Evolutionary conservation across 2,797 vertebrate genomes (phyloP), one percentile per base, ranked within the genome.

Genomic region (Astyanax mexicanus): DNA sequence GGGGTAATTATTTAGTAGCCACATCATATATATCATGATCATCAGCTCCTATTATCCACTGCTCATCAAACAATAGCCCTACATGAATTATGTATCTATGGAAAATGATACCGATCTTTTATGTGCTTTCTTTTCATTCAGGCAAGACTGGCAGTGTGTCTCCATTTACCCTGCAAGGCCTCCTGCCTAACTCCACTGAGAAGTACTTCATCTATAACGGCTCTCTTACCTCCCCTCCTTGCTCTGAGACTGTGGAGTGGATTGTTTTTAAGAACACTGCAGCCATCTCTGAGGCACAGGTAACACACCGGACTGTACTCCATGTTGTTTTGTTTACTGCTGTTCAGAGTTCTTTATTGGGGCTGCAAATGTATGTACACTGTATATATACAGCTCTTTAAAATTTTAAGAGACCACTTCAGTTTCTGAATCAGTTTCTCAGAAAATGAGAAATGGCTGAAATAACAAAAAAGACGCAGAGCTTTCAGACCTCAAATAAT

Each of bases 171-270:
- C 87, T 95, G 80, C 86, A 89, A 78, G 94, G 94, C 54, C 95
- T 99, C 79, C 91, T 99, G 74, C 98, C 98, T 0, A 95, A 96
- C 70, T 91, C 95, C 80, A 98, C 95, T 0, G 94, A 96, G 60
- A 98, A 97, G 78, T 99, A 96, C 80, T 99, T 97, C 75, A 93
- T 92, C 74, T 99, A 98, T 58, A 99, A 98, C 44, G 98, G 97
- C 45, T 98, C 98, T 0, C 86, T 99, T 84, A 97, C 97, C n/a
- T 90, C 91, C 13, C 98, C 98, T 10, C 97, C 97, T 6, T 99
- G 97, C 91, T 92, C 91, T 15, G 97, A 98, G 87, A 95, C 92
- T 0, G 96, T 98, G 1, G 94, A 98, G 88, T 99, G 98, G 98
- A 95, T 99, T 81, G 79, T 99, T 75, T 97, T 99, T 84, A 98